phyloP scores from a whole-genome alignment of 1,140 invertebrate species.

The Mycetomoellerius zeteki region DNA sequence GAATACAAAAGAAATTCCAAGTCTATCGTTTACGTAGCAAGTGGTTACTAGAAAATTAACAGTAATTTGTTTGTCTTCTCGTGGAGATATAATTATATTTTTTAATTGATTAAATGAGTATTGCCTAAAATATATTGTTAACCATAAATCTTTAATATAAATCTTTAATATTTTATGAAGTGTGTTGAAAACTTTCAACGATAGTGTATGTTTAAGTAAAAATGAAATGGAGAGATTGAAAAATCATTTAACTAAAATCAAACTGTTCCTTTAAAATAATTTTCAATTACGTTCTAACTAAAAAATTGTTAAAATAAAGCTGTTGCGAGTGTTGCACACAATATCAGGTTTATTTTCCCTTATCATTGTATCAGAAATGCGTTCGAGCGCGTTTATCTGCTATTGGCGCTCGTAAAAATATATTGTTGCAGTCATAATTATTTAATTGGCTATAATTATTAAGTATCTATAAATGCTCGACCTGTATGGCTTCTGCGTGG shows the following conservation, averaged over 20 bases:
- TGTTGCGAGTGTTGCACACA: not conserved
- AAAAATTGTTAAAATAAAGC: not conserved
- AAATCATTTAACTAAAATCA: not conserved
- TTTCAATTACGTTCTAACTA: not conserved
- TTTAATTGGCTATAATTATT: slow-evolving; percentile 57
- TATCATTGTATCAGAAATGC: not conserved
- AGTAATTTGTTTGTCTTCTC: not conserved
- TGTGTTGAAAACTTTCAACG: too few species aligned
- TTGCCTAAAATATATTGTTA: not conserved
- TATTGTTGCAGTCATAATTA: slow-evolving; percentile 17
- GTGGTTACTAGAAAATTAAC: not conserved
- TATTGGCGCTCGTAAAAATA: slow-evolving; percentile 46
- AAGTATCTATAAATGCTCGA: slow-evolving; percentile 47
- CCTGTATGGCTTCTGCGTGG: not conserved
- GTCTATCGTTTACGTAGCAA: not conserved
- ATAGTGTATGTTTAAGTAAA: too few species aligned
- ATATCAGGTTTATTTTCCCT: not conserved
- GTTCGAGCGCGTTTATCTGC: not conserved
- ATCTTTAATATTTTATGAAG: too few species aligned
- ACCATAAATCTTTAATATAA: not conserved
- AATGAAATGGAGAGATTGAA: not conserved
- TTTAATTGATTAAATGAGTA: not conserved
- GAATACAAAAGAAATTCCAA: slow-evolving; percentile 3
- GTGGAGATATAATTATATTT: not conserved
- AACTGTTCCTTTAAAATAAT: not conserved